Percentiles rank a stretch among this genome's conserved stretches.
These are phyloP conservation scores for Epiblema foenella DNA, from an alignment of 2,888 invertebrate species.

Conservation along the genomic window DNA sequence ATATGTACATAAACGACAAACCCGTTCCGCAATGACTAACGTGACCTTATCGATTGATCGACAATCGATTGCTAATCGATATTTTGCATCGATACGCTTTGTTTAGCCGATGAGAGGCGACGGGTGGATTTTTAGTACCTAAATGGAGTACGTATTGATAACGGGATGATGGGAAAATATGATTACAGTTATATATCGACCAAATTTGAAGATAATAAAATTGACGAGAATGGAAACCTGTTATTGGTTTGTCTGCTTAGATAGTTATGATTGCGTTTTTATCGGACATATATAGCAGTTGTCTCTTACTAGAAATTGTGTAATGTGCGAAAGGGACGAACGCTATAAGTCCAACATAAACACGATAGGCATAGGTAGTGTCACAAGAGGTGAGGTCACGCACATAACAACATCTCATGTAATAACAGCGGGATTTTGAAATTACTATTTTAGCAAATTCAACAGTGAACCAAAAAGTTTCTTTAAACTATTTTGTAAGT, in stretches of 20 bases:
- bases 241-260: not conserved
- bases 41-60: conserved; percentile 52
- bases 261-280: too few relatives aligned
- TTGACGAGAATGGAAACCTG: not conserved
- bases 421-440: too few relatives aligned
- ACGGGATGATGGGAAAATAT: not conserved
- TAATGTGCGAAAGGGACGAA: too few relatives aligned
- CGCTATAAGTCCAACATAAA: too few relatives aligned
- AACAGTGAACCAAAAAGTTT: too few relatives aligned
- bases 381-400: too few relatives aligned
- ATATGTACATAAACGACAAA: conserved; percentile 15
- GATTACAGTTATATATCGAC: not conserved
- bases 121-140: not conserved
- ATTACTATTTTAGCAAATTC: too few relatives aligned
- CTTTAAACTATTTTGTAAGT: too few relatives aligned
- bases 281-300: too few relatives aligned
- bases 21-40: conserved; percentile 48
- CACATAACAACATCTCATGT: too few relatives aligned
- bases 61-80: conserved; percentile 46
- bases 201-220: not conserved
- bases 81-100: conserved; percentile 51
- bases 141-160: not conserved
- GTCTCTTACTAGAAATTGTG: too few relatives aligned
- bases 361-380: too few relatives aligned
- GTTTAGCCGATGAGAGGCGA: conserved; percentile 38